phyloP scores from a whole-genome alignment of 92 coral and sea anemone species.

The Virgularia gustaviana region DNA sequence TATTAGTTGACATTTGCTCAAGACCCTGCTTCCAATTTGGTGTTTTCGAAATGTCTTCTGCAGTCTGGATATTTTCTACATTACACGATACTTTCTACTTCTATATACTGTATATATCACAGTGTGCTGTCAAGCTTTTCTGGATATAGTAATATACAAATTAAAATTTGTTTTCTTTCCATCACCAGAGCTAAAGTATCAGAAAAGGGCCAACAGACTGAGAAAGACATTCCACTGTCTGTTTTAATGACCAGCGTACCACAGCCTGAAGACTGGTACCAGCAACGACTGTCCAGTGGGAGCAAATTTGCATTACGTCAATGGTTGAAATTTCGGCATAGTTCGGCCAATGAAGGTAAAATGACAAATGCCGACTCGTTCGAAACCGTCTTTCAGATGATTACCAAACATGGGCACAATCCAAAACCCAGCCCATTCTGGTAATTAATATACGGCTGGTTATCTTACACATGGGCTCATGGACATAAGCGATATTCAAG shows the following conservation, averaged over 20 bases:
- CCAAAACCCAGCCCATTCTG: conserved; percentile 50
- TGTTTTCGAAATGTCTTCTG: too few species aligned
- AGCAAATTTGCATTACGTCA: conserved; percentile 82
- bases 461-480: too few species aligned
- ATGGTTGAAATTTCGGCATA: conserved; percentile 62
- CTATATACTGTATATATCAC: too few species aligned
- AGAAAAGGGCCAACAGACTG: conserved; percentile 48
- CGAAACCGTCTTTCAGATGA: conserved; percentile 40
- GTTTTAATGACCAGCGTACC: conserved; percentile 76
- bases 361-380: background rate
- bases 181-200: conserved; percentile 59
- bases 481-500: too few species aligned
- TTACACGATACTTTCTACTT: too few species aligned
- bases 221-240: conserved; percentile 69
- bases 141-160: too few species aligned
- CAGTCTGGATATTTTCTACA: too few species aligned
- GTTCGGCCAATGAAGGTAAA: conserved; percentile 30
- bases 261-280: conserved; percentile 41
- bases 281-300: conserved; percentile 77
- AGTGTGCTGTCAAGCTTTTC: too few species aligned
- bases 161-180: background rate
- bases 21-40: too few species aligned
- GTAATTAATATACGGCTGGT: too few species aligned
- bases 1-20: background rate
- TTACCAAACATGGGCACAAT: conserved; percentile 57